Base-by-base conservation (phyloP, 1,140 invertebrate genomes). In the Vollenhovia emeryi region DNA sequence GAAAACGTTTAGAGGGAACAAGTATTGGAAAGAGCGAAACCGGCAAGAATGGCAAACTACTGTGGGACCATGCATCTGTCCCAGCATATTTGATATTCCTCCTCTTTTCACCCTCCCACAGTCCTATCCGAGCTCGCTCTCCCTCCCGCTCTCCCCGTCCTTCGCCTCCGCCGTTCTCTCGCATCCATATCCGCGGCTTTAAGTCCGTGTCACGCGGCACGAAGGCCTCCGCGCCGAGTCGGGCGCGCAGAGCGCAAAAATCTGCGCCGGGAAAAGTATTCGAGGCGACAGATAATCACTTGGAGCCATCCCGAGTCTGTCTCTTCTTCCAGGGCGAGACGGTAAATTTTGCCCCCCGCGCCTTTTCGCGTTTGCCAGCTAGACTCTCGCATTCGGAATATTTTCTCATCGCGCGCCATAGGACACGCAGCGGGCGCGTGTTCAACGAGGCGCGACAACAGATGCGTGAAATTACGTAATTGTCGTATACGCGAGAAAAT, bases 1-100 rank as follows among this genome's bases (percentile, higher is more conserved):
- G 85, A 62, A 64, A 74, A 73, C 75, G 83, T 83, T 76, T 57
- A 73, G 62, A 69, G 55, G 73, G 62, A 87, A 84, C 85, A 48
- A 83, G 62, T 82, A 82, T 82, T 43, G 75, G 83, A 88, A 71
- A 85, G 82, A 88, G 86, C 86, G 86, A 71, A 84, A 82, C 84
- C 68, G 83, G 69, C 86, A 93, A 94, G 94, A 95, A 94, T 94
- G 90, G 92, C 91, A 94, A 94, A 94, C 93, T 94, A 94, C 92
- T 93, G 93, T 93, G 94, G 91, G 92, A 94, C 91, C 88, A 93
- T 92, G 92, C 94, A 94, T 95, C 94, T 95, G 94, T 90, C 92
- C 89, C 52, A 91, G 93, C 93, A 94, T 94, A 95, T 95, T 94
- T 94, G 91, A 95, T 95, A 92, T 91, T 91, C 90, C 87, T 27